Conservation (phyloP, 2,888 invertebrate species). For the Eurois occulta region DNA sequence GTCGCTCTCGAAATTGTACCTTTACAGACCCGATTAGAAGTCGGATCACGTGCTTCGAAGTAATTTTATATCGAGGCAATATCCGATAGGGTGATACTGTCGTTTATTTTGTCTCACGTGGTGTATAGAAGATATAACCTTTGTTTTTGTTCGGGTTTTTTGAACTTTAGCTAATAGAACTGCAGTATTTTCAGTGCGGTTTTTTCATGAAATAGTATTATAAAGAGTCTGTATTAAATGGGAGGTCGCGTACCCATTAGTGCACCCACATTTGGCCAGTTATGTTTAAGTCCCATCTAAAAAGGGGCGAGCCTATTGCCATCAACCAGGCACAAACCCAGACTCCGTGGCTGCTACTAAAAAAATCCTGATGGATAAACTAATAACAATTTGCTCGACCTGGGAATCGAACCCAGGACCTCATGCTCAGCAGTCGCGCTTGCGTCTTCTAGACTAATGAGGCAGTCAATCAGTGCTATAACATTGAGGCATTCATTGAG, state of each 20-base stretch:
- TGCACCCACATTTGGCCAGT: not conserved
- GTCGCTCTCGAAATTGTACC: not conserved
- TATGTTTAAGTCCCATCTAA: not conserved
- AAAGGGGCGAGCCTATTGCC: not conserved
- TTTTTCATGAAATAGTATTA: slow-evolving; percentile 7
- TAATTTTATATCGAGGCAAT: slow-evolving; percentile 81
- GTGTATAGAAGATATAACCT: slow-evolving; percentile 20
- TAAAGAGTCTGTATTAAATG: not conserved
- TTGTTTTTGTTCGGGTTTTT: slow-evolving; percentile 26
- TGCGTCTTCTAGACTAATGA: too few species aligned
- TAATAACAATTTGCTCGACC: not conserved
- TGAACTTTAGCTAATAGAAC: slow-evolving; percentile 22
- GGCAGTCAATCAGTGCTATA: too few species aligned
- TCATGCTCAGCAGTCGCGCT: too few species aligned
- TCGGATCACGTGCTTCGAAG: slow-evolving; percentile 73
- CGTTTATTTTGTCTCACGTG: slow-evolving; percentile 65
- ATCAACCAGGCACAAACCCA: not conserved
- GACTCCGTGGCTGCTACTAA: not conserved
- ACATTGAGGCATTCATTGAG: too few species aligned
- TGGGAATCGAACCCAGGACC: too few species aligned
- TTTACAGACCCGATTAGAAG: slow-evolving; percentile 61
- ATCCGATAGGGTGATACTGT: slow-evolving; percentile 73
- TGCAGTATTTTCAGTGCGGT: slow-evolving; percentile 23
- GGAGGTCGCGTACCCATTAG: not conserved
- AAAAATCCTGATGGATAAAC: not conserved